These are phyloP conservation scores for Archips crataeganus DNA, from an alignment of 2,888 invertebrate genomes.

Conservation along the genomic window DNA sequence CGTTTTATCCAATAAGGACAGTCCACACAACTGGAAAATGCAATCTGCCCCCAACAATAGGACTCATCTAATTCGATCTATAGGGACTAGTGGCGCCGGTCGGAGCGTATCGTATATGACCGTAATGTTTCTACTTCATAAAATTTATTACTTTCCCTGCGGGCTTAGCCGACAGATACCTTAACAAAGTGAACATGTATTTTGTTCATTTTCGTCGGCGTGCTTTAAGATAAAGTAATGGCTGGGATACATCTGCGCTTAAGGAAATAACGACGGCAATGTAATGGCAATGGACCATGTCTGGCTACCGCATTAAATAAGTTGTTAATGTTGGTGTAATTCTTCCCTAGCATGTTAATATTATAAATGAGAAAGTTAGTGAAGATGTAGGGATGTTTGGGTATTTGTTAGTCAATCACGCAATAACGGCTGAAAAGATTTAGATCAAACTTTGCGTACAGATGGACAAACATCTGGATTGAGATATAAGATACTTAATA, in stretches of 20 bases:
- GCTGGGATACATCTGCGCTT: neutral
- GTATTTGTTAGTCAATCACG: too few species aligned
- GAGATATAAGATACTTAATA: too few species aligned
- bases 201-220: neutral
- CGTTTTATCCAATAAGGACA: slow-evolving; percentile 17
- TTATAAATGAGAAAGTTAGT: too few species aligned
- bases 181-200: slow-evolving; percentile 2
- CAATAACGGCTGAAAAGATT: too few species aligned
- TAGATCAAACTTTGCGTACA: too few species aligned
- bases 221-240: neutral
- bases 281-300: neutral
- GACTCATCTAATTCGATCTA: slow-evolving; percentile 18
- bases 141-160: slow-evolving; percentile 20
- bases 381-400: too few species aligned
- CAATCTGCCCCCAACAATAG: slow-evolving; percentile 22
- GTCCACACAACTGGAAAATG: slow-evolving; percentile 29
- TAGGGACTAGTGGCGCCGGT: slow-evolving; percentile 7
- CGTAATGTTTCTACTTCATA: slow-evolving; percentile 22
- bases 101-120: neutral
- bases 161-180: slow-evolving; percentile 8
- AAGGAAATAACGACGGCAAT: neutral
- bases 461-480: too few species aligned
- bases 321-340: neutral
- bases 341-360: too few species aligned
- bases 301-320: neutral